phyloP scores from a whole-genome alignment of 2,888 invertebrate species.

The Ophioninae sp. region DNA sequence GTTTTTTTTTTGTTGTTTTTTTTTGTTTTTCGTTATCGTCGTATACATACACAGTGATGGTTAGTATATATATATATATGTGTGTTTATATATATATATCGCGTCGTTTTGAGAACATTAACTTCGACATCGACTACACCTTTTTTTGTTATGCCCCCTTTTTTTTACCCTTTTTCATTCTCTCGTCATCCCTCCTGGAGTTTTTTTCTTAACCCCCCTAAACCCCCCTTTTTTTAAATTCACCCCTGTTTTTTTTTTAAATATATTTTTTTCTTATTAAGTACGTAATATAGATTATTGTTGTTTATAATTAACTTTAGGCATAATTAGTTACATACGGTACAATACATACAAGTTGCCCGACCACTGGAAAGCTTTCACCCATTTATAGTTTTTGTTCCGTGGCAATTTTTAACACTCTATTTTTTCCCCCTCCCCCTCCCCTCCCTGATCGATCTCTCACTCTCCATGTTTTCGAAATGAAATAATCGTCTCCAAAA shows the following conservation, averaged over 20 bases:
- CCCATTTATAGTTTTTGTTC: constrained; percentile 27
- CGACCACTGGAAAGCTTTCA: constrained; percentile 66
- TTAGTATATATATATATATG: no score
- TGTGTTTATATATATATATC: no score
- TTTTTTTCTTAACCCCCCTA: neutral
- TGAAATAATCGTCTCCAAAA: neutral
- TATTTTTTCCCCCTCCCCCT: neutral
- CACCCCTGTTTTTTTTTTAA: constrained; percentile 21
- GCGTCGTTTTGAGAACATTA: constrained; percentile 49
- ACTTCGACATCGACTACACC: constrained; percentile 43
- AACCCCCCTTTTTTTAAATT: constrained; percentile 6
- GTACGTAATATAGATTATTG: constrained; percentile 69
- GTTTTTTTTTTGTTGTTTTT: constrained; percentile 11
- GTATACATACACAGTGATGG: constrained; percentile 57
- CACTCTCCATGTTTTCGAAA: constrained; percentile 6
- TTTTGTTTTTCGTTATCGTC: constrained; percentile 46
- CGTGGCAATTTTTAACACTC: constrained; percentile 23
- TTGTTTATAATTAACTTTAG: constrained; percentile 75
- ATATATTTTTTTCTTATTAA: constrained; percentile 26
- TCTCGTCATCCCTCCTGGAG: no score
- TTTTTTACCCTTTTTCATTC: neutral
- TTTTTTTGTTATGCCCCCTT: neutral
- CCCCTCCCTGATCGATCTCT: constrained; percentile 14
- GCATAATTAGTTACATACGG: constrained; percentile 77
- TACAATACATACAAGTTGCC: constrained; percentile 78